Percentiles rank a stretch among this genome's conserved stretches.
Evolutionary conservation across 2,888 invertebrate genomes (phyloP).

Genomic region (Pachycephus smyrnensis): DNA sequence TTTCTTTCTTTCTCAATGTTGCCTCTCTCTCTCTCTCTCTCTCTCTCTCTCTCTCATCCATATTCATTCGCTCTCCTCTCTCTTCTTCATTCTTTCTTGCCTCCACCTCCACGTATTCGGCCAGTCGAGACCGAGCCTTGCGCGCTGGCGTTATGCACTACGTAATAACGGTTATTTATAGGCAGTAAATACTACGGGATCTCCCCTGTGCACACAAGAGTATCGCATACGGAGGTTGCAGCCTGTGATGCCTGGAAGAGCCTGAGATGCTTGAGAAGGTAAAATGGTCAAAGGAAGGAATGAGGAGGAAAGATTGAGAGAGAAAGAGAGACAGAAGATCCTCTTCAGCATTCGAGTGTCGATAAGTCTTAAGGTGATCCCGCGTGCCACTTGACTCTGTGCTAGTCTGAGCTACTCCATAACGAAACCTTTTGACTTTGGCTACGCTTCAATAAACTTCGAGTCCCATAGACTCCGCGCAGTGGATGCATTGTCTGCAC

Average conservation of each 20-base stretch:
- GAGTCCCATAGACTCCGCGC: not conserved
- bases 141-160: conserved; percentile 31
- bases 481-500: not conserved
- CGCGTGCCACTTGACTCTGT: not conserved
- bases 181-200: conserved; percentile 31
- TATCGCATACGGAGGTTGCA: not conserved
- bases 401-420: not conserved
- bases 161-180: conserved; percentile 47
- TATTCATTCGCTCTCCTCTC: not conserved
- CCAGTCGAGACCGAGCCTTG: not conserved
- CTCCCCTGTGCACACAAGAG: conserved; percentile 13
- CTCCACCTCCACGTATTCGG: not conserved
- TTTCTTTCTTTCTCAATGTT: not conserved
- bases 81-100: not conserved
- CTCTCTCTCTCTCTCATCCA: not conserved
- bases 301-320: not conserved
- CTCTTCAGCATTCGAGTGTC: not conserved
- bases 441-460: not conserved
- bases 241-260: not conserved
- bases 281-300: not conserved
- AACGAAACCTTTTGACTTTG: not conserved
- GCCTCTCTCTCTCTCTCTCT: not conserved
- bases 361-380: not conserved
- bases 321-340: not conserved
- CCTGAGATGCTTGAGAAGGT: not conserved